Percentiles rank a stretch among this genome's conserved stretches.
Evolutionary conservation across 1,140 invertebrate species (phyloP).

Genomic region (Papilio helenus): DNA sequence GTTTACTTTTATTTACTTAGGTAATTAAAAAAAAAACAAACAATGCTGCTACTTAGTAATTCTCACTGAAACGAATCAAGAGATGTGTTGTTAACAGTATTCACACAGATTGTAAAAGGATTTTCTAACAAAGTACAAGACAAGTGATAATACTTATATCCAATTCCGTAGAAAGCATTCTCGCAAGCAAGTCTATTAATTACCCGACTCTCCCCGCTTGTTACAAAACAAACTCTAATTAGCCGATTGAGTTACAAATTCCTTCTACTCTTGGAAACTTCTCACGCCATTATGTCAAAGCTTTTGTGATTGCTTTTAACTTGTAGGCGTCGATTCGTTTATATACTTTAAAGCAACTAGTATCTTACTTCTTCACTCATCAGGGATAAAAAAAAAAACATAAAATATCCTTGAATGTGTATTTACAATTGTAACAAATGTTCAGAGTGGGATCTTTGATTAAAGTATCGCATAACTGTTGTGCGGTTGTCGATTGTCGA

Average conservation of each 20-base stretch:
- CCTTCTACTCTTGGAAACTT: conserved; percentile 49
- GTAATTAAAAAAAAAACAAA: no score
- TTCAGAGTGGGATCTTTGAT: no score
- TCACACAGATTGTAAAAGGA: conserved; percentile 31
- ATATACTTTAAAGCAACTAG: conserved; percentile 30
- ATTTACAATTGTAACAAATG: not conserved
- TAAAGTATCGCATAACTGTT: no score
- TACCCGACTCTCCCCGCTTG: conserved; percentile 47
- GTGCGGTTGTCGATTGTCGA: no score
- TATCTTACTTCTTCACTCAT: not conserved
- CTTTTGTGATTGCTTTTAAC: conserved; percentile 55
- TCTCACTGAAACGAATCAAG: not conserved
- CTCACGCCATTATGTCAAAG: conserved; percentile 51
- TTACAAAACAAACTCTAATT: conserved; percentile 58
- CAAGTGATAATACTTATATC: conserved; percentile 41
- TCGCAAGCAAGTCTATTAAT: conserved; percentile 51
- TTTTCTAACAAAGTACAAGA: conserved; percentile 29
- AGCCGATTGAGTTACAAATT: conserved; percentile 67
- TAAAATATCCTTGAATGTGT: not conserved
- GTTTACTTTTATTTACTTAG: not conserved
- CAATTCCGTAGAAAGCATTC: conserved; percentile 38
- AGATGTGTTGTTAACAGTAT: conserved; percentile 5
- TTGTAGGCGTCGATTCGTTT: conserved; percentile 40
- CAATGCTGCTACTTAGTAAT: not conserved
- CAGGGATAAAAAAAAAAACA: not conserved